Base-by-base conservation (phyloP, 2,888 invertebrate genomes). In the Chesias legatella region DNA sequence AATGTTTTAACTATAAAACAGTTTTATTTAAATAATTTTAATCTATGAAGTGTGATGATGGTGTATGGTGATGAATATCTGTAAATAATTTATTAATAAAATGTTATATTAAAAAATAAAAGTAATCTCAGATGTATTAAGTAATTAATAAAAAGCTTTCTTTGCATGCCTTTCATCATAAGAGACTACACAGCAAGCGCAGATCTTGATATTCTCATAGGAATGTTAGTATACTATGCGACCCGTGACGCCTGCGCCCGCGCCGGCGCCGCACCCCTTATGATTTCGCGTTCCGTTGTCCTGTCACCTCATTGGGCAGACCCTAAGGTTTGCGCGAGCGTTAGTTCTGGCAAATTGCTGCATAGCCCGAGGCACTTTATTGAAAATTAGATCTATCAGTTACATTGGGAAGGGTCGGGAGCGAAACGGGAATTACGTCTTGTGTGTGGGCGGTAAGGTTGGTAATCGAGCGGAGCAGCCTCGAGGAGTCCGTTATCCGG, bases 371-470 rank as follows among this genome's bases (percentile, higher is more conserved):
- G 84, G 83, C 81, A 70, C 68, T 81, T 81, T 81, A 84, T 84
- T 85, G 84, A 85, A 85, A 86, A 83, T 83, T 79, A 79, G 78
- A 79, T 82, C 72, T 82, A 78, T 81, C 78, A 76, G 70, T 79
- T 83, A 74, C 72, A 69, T 69, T 67, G 68, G 67, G 73, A 75
- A 75, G 70, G 68, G 64, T 59, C 57, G 61, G 52, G 45, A 55
- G 51, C 44, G 43, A 48, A 53, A 43, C 49, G 56, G 56, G 78
- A 66, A 71, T 57, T 72, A 63, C 47, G 49, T 58, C 62, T 68
- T 80, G 65, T 63, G 67, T 45, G 51, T 35, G 56, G 57, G 73
- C 57, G 60, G 53, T 67, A 83, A 59, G 73, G 70, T 67, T 53
- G 61, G 63, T 54, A 68, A 58, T 81, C 58, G 76, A 50, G 57